These are phyloP conservation scores for Platysternon megacephalum DNA, from an alignment of 2,113 vertebrate genomes.

Conservation along the genomic window DNA sequence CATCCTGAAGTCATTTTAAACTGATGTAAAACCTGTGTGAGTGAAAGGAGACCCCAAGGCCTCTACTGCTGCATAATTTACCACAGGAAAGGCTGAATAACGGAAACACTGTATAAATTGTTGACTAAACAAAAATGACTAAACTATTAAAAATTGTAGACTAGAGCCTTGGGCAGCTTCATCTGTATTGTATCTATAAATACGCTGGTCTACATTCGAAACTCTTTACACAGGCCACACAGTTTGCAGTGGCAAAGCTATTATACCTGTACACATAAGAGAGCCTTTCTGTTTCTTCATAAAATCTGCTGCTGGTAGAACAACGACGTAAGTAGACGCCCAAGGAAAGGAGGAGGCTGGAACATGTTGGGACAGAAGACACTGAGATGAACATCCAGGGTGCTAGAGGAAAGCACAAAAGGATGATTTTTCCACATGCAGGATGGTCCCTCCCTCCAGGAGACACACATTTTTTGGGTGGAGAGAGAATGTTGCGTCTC, in stretches of 20 bases:
- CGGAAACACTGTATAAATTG: neutral
- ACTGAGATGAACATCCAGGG: accelerated
- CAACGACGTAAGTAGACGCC: neutral
- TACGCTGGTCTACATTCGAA: neutral
- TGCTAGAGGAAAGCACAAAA: neutral
- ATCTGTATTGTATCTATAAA: neutral
- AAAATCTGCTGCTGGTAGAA: neutral
- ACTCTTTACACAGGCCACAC: neutral
- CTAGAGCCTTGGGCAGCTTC: neutral
- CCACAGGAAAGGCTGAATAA: neutral
- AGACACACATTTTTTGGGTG: neutral
- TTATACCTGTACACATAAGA: neutral
- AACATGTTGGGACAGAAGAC: accelerated
- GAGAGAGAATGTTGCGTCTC: neutral
- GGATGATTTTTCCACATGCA: accelerated
- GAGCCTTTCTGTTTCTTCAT: neutral
- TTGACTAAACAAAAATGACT: neutral
- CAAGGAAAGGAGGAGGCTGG: neutral
- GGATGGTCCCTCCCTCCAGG: neutral
- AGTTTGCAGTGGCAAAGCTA: neutral
- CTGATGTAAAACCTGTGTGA: neutral
- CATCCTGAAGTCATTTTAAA: neutral
- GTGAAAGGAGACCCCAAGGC: neutral
- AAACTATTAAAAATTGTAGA: neutral
- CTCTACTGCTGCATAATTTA: neutral